Conservation (phyloP, 2,888 invertebrate genomes). For the Eupeodes latifasciatus region DNA sequence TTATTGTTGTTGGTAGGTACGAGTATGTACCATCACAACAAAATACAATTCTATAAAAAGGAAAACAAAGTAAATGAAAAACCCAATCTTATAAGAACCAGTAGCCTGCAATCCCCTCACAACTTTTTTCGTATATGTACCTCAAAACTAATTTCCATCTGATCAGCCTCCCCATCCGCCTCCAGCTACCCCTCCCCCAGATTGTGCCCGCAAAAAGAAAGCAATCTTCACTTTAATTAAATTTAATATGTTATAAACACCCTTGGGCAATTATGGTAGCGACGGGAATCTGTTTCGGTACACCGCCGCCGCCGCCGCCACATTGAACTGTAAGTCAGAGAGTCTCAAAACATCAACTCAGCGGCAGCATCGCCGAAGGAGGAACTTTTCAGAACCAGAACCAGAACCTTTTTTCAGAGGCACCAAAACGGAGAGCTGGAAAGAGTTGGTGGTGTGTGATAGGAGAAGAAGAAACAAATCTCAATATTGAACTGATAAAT, state of each 20-base stretch:
- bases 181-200: constrained; percentile 4
- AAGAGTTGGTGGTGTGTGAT: neutral
- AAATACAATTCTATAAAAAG: neutral
- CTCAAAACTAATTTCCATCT: constrained; percentile 66
- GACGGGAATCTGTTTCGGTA: constrained; percentile 74
- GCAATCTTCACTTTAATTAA: constrained; percentile 76
- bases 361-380: neutral
- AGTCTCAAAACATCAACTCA: constrained; percentile 5
- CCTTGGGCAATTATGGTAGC: constrained; percentile 76
- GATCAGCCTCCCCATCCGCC: constrained; percentile 37
- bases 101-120: constrained; percentile 44
- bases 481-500: constrained; percentile 73
- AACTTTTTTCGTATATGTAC: neutral
- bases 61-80: constrained; percentile 9
- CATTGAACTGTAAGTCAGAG: constrained; percentile 5
- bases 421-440: neutral
- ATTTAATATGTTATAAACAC: constrained; percentile 76
- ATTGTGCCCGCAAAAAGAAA: constrained; percentile 67
- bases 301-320: constrained; percentile 10
- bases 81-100: constrained; percentile 50
- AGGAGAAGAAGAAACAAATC: constrained; percentile 39
- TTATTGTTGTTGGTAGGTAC: neutral
- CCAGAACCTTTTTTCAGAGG: constrained; percentile 6
- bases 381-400: neutral
- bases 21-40: neutral